Conservation (phyloP, 2,888 invertebrate species). For the Heliconius sara region DNA sequence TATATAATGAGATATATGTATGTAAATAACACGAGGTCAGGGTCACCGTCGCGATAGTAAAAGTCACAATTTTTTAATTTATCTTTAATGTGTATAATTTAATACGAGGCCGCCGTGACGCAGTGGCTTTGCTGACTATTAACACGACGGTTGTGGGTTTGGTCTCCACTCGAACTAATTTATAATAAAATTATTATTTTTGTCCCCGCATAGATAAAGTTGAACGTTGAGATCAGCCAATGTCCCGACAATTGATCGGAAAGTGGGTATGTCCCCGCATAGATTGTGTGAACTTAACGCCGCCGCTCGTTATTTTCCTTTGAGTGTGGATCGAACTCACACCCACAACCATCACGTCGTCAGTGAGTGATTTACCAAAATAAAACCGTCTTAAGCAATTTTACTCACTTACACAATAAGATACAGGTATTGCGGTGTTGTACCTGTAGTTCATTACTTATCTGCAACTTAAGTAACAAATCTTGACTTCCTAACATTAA, state of each 20-base stretch:
- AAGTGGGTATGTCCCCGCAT: too few species aligned
- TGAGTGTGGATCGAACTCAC: too few species aligned
- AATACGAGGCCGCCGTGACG: background rate
- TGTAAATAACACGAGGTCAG: slow-evolving; percentile 8
- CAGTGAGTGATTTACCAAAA: too few species aligned
- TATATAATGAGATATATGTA: background rate
- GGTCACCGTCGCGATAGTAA: slow-evolving; percentile 8
- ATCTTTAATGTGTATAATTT: background rate
- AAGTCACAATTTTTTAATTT: background rate
- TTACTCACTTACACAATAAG: background rate
- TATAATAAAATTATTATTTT: too few species aligned
- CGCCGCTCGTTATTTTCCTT: too few species aligned
- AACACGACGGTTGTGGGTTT: background rate
- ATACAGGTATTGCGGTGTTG: background rate
- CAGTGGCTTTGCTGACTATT: background rate
- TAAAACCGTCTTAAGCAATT: background rate
- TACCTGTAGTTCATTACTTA: background rate
- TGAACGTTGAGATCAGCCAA: too few species aligned
- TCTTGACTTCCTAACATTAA: slow-evolving; percentile 7
- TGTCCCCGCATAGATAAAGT: too few species aligned
- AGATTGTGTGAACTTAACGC: too few species aligned
- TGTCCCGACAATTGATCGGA: too few species aligned
- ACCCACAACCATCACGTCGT: too few species aligned
- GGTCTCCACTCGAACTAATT: background rate
- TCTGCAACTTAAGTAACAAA: background rate